Evolutionary conservation across 1,140 invertebrate species (phyloP).

Genomic region (Dendrolimus punctatus): DNA sequence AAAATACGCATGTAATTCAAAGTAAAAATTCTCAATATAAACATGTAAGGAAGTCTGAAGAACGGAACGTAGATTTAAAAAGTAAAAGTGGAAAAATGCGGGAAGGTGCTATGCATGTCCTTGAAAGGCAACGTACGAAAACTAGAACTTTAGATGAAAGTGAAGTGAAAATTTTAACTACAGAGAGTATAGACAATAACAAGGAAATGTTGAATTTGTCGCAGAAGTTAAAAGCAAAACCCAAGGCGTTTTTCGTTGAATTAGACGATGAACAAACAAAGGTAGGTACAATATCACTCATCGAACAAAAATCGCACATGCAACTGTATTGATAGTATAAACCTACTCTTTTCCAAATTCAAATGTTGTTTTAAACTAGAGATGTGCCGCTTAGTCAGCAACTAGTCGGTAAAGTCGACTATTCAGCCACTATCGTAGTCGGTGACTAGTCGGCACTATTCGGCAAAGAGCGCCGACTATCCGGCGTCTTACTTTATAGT

Average conservation of each 20-base stretch:
- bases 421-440: too few relatives aligned
- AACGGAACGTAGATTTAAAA: slow-evolving; percentile 1
- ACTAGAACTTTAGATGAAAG: slow-evolving; percentile 59
- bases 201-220: slow-evolving; percentile 42
- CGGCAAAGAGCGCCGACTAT: too few relatives aligned
- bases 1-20: neutral
- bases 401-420: too few relatives aligned
- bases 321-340: neutral
- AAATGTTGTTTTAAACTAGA: too few relatives aligned
- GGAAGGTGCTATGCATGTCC: neutral
- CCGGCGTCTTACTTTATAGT: too few relatives aligned
- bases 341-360: neutral
- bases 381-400: too few relatives aligned
- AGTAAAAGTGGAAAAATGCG: neutral
- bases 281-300: too few relatives aligned
- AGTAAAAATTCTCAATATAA: slow-evolving; percentile 4
- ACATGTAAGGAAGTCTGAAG: slow-evolving; percentile 4
- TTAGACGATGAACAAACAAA: slow-evolving; percentile 30
- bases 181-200: slow-evolving; percentile 47
- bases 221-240: slow-evolving; percentile 39
- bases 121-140: slow-evolving; percentile 37
- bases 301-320: too few relatives aligned
- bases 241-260: slow-evolving; percentile 59
- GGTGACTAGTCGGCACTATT: too few relatives aligned
- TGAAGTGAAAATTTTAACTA: slow-evolving; percentile 56